phyloP scores from a whole-genome alignment of 2,797 vertebrate species.

The Sardinella longiceps region DNA sequence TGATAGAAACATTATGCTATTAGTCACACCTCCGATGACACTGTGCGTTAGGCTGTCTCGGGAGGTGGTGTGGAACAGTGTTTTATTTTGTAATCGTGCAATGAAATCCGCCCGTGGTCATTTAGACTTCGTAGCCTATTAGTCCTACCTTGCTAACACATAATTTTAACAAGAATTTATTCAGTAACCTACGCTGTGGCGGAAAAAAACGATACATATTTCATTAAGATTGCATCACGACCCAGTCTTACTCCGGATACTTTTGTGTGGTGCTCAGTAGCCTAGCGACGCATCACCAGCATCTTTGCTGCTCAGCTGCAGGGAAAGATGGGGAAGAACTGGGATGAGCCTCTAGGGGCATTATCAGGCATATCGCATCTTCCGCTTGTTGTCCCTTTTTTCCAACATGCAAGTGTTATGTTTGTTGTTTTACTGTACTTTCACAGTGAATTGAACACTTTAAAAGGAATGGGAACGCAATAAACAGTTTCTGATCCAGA shows the following conservation, averaged over 20 bases:
- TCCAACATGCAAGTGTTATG: background rate
- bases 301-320: slow-evolving; percentile 7
- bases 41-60: background rate
- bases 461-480: background rate
- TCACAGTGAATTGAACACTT: background rate
- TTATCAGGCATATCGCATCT: background rate
- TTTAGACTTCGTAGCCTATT: background rate
- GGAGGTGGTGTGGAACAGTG: background rate
- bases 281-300: slow-evolving; percentile 48
- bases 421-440: background rate
- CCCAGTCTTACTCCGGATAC: slow-evolving; percentile 38
- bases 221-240: slow-evolving; percentile 57
- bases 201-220: slow-evolving; percentile 39
- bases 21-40: background rate
- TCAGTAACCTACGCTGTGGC: background rate
- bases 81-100: background rate
- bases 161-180: background rate
- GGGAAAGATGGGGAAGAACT: background rate
- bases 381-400: background rate
- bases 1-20: background rate
- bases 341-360: background rate
- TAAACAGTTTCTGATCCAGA: background rate
- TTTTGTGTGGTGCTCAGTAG: slow-evolving; percentile 45
- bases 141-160: background rate
- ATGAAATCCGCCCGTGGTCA: background rate